phyloP scores from a whole-genome alignment of 2,797 vertebrate genomes.

The Neopelma chrysocephalum region DNA sequence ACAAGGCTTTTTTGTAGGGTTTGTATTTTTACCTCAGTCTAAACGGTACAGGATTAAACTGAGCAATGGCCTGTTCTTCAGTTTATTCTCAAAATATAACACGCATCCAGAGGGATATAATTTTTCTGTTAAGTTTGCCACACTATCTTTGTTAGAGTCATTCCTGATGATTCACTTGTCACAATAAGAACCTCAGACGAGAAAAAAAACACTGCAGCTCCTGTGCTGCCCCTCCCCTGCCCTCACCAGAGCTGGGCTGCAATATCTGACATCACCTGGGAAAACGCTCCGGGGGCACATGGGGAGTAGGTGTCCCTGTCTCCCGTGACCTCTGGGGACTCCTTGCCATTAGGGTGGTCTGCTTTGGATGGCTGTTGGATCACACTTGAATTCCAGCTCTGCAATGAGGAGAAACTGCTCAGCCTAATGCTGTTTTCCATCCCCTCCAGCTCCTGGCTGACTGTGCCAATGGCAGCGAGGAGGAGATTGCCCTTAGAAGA shows the following conservation, averaged over 20 bases:
- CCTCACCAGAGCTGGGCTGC: not conserved
- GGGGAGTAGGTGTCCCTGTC: not conserved
- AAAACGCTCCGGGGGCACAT: not conserved
- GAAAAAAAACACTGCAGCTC: fast-evolving
- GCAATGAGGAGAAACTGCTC: fast-evolving
- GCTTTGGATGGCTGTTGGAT: not conserved
- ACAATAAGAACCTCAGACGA: not conserved
- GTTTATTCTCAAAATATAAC: not conserved
- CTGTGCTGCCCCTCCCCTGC: not conserved
- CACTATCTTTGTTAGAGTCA: not conserved
- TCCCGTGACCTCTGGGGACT: fast-evolving
- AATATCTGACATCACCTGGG: not conserved
- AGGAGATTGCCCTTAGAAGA: not conserved
- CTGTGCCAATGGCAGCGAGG: fast-evolving
- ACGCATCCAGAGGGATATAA: not conserved
- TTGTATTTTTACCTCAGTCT: not conserved
- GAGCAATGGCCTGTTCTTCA: not conserved
- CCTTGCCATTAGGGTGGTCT: fast-evolving
- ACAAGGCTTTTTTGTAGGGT: not conserved
- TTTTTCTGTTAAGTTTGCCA: not conserved
- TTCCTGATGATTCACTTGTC: constrained; percentile 21
- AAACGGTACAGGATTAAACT: not conserved
- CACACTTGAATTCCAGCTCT: fast-evolving
- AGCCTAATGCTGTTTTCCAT: not conserved
- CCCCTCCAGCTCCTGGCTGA: not conserved